Evolutionary conservation across 2,113 vertebrate genomes (phyloP).

Genomic region (Otolemur garnettii): DNA sequence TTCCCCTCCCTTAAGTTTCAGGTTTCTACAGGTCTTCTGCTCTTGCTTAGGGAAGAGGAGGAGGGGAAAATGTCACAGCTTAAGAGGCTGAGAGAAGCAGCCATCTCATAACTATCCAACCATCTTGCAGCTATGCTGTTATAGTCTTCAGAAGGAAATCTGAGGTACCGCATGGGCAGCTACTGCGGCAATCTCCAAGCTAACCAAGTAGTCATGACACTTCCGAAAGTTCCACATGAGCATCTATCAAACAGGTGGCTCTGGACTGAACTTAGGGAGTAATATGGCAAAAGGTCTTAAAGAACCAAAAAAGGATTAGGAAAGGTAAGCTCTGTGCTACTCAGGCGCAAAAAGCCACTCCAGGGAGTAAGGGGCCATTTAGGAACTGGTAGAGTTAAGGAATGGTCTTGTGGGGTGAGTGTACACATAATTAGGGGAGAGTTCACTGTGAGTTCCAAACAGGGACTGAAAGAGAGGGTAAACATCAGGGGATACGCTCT

Average conservation of each 20-base stretch:
- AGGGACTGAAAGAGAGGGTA: background rate
- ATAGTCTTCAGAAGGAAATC: background rate
- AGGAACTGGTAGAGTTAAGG: background rate
- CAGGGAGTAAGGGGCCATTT: background rate
- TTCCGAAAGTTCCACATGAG: background rate
- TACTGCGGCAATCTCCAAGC: background rate
- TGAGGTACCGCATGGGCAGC: background rate
- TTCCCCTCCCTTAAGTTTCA: constrained; percentile 49
- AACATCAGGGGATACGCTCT: background rate
- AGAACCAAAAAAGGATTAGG: background rate
- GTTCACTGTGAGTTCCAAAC: background rate
- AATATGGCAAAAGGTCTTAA: background rate
- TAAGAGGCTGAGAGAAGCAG: background rate
- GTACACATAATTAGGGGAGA: background rate
- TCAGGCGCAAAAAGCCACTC: background rate
- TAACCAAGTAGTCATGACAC: background rate
- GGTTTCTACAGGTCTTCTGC: constrained; percentile 63
- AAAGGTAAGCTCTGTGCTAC: background rate
- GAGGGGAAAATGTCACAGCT: background rate
- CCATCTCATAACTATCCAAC: background rate
- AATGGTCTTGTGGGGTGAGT: background rate
- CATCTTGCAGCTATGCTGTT: background rate
- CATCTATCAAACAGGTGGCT: background rate
- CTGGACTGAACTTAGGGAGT: background rate
- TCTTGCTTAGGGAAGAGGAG: background rate